Evolutionary conservation across 2,113 vertebrate genomes (phyloP), one percentile per base, ranked within the genome.

Genomic region (Cygnus atratus): DNA sequence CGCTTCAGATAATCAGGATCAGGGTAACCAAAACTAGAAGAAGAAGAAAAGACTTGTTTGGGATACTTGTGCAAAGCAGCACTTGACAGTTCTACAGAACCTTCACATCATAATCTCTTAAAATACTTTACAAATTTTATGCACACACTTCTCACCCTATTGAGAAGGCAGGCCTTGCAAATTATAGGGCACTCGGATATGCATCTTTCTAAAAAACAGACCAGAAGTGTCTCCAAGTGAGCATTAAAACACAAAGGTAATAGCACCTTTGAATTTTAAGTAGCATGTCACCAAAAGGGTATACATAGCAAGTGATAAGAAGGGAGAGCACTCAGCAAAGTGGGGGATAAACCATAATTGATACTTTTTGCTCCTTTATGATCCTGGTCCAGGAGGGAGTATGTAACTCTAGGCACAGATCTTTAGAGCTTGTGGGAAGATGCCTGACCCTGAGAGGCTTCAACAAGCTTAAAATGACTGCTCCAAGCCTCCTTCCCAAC

Each of bases 21-120:
- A 11, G 98, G 98, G 57, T 98, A 98, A 48, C 98, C 98, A 85
- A 83, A 98, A 0, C 98, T 98, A 92, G n/a, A 33, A 97, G n/a
- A 75, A 79, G 81, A 84, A 92, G 35, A 91, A 84, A 87, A 95
- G 2, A 88, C 63, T 71, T 72, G 16, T 84, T 95, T 31, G 43
- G 67, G n/a, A 7, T 76, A 50, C 61, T 88, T 92, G 50, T 46
- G 67, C 37, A 86, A 35, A 8, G 29, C 88, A 93, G 26, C 33
- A 65, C 21, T 35, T 68, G 10, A 9, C 57, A 92, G 46, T 50
- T 81, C 48, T 52, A 75, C 8, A 63, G 11, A 76, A 67, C 9
- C 20, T 76, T 68, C 39, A 46, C 28, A 50, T 58, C 11, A 68
- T 73, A 54, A 54, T 43, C 6, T 44, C 55, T 66, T 25, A 68